These are phyloP conservation scores for Dione vanillae DNA, from an alignment of 2,888 invertebrate species.

Conservation along the genomic window DNA sequence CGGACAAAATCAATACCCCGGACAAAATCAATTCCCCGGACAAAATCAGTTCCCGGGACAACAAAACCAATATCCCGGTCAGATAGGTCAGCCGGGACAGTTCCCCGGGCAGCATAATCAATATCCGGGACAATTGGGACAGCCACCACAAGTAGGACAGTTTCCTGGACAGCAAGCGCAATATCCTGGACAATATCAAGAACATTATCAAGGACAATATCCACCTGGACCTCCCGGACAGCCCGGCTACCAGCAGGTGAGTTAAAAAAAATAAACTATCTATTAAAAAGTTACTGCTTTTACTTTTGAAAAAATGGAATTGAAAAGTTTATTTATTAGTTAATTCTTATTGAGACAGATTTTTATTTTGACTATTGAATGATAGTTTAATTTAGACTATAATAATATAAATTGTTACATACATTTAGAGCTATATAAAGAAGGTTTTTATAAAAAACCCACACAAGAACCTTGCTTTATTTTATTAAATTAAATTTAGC, in stretches of 20 bases:
- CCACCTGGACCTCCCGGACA: conserved; percentile 31
- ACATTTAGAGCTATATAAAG: no score
- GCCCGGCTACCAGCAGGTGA: conserved; percentile 47
- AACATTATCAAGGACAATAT: conserved; percentile 30
- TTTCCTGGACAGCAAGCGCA: conserved; percentile 46
- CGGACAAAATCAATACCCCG: conserved; percentile 45
- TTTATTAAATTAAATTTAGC: no score
- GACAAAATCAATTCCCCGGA: conserved; percentile 48
- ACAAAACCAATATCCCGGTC: conserved; percentile 41
- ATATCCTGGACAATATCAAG: conserved; percentile 34
- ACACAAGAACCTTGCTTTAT: no score
- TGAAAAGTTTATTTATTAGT: no score
- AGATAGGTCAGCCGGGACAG: conserved; percentile 1
- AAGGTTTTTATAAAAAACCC: no score
- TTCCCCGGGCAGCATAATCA: conserved; percentile 46
- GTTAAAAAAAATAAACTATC: no score
- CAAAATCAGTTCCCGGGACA: conserved; percentile 55
- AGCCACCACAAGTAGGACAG: conserved; percentile 1
- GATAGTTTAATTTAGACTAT: no score
- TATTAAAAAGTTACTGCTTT: no score
- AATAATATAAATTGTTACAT: no score
- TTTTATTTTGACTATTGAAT: no score
- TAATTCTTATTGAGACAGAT: no score
- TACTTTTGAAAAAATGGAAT: no score
- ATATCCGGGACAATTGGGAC: conserved; percentile 1